Evolutionary conservation across 1,140 invertebrate genomes (phyloP).

Genomic region (Mycetomoellerius zeteki): DNA sequence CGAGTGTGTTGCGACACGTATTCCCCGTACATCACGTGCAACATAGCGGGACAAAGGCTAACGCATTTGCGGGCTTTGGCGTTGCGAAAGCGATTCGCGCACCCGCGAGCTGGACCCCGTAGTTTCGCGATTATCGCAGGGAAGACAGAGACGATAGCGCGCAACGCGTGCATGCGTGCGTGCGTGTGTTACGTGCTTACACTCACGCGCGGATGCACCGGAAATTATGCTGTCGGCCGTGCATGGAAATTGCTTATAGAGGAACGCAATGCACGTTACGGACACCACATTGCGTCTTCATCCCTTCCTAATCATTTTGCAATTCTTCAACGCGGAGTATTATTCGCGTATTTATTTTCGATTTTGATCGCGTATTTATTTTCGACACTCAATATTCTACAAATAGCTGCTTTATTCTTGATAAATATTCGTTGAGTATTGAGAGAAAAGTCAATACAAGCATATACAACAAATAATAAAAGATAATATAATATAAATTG

Average conservation of each 20-base stretch:
- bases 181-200: conserved; percentile 38
- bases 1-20: conserved; percentile 23
- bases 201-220: conserved; percentile 58
- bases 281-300: conserved; percentile 35
- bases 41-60: conserved; percentile 52
- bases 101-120: conserved; percentile 38
- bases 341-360: not conserved
- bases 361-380: not conserved
- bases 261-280: conserved; percentile 61
- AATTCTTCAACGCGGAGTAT: conserved; percentile 22
- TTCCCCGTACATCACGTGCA: conserved; percentile 39
- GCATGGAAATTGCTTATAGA: conserved; percentile 73
- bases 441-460: not conserved
- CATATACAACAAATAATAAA: not conserved
- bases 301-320: conserved; percentile 18
- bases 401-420: not conserved
- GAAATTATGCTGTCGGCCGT: conserved; percentile 76
- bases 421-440: not conserved
- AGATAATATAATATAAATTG: not conserved
- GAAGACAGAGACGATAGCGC: conserved; percentile 34
- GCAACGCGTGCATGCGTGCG: not conserved
- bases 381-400: not conserved
- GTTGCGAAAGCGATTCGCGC: conserved; percentile 27
- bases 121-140: conserved; percentile 53
- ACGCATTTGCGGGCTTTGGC: conserved; percentile 47